Conservation (phyloP, 2,888 invertebrate species). For the Cephus pygmeus region DNA sequence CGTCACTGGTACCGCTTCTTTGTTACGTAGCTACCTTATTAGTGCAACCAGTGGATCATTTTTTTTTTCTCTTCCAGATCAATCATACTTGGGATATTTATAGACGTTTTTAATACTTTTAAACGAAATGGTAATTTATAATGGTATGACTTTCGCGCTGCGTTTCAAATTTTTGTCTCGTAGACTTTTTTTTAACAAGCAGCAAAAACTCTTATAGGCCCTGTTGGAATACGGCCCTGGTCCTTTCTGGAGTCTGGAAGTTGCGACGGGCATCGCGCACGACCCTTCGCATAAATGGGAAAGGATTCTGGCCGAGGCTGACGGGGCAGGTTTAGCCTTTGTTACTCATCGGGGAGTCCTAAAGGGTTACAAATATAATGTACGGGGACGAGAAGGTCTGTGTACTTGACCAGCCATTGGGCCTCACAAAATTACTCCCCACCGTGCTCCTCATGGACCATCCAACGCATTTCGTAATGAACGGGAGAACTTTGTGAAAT, state of each 20-base stretch:
- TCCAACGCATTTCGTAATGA: neutral
- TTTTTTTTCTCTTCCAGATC: no score
- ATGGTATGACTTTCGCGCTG: no score
- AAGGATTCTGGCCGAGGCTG: neutral
- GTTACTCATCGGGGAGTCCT: constrained; percentile 7
- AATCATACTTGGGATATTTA: no score
- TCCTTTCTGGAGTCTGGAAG: neutral
- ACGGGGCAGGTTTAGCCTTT: neutral
- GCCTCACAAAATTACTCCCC: neutral
- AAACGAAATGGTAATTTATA: no score
- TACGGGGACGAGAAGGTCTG: neutral
- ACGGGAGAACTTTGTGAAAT: neutral
- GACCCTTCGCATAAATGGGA: neutral
- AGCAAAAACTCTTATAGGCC: neutral
- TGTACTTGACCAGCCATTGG: neutral
- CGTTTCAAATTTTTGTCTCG: neutral
- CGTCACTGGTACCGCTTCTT: neutral
- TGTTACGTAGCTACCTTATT: no score
- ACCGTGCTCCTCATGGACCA: neutral
- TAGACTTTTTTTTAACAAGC: neutral
- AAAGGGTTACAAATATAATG: constrained; percentile 10
- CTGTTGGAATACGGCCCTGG: neutral
- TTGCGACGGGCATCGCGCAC: neutral
- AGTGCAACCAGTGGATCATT: no score
- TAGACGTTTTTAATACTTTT: no score